Base-by-base conservation (phyloP, 1,140 invertebrate species). In the Drosophila triauraria region DNA sequence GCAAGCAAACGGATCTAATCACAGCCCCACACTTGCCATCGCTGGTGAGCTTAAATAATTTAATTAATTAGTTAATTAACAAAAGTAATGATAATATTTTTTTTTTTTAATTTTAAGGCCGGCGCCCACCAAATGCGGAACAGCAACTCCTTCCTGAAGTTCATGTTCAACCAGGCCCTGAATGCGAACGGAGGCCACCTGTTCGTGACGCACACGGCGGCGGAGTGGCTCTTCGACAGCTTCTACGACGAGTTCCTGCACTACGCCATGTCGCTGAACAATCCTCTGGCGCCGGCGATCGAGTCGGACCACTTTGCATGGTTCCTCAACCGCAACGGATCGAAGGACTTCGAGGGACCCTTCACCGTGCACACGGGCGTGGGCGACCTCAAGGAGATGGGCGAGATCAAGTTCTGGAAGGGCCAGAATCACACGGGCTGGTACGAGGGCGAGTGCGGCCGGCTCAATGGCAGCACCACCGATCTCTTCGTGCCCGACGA, bases 1-100 rank as follows among this genome's bases (percentile, higher is more conserved):
- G 97, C 17, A 93, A 93, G 48, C 94, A 98, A 23, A 93, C 94
- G 12, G 97, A 98, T 87, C 71, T 94, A 20, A 94, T 98, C 30
- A 96, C 95, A 1, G 96, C 95, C 62, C 93, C 98, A 12, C 98
- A 98, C 93, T 95, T 97, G 48, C 95, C 97, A 23, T 94, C 96
- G 32, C 94, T 95, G 82, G 97, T 98, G 93, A 94, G 95, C 93
- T 30, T 4, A 3, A 7, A 12, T 25, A 27, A 13, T 20, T 25
- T 2, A 2, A 23, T 27, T 32, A 6, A 12, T 23, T 5, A 13
- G 13, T 35, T 35, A 10, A 30, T 6, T 30, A 3, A 27, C 7
- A 30, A 30, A 1, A 6, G 30, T 27, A 8, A 2, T 32, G 5
- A 15, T n/a, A 2, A 15, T 9, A 15, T 9, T 17, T 40, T 13